Evolutionary conservation across 2,888 invertebrate species (phyloP), one percentile per base, ranked within the genome.

Genomic region (Stenchaetothrips biformis): DNA sequence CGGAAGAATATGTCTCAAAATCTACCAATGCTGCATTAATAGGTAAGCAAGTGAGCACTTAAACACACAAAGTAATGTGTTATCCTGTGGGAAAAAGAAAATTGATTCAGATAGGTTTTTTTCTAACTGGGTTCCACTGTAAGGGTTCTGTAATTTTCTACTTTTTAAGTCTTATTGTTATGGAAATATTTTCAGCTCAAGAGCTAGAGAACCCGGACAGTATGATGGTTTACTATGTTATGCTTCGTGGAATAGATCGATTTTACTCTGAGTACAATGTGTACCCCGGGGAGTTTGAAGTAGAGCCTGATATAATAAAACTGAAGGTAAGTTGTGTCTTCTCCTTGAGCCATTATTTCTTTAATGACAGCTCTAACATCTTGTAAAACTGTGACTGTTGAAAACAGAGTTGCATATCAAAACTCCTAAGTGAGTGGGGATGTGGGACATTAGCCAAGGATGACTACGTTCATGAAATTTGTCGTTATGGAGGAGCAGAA

Each of bases 381-480:
- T 48, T 48, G 6, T 48, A 11, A 7, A 48, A 53, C 78, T 48
- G 3, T 67, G 37, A 78, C 80, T 81, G 81, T 82, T 84, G 59
- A 37, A 37, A 37, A 37, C 85, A 91, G 91, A 85, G 87, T 13
- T 90, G 89, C 83, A 86, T 91, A 78, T 87, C 87, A 25, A 96
- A 95, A 88, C 87, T 98, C 81, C 87, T 97, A 0, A 90, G 90
- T 82, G 97, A 98, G 87, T 94, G 96, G 92, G 94, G 95, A 7
- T 92, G 95, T 85, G 92, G 92, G 25, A 91, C 93, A 62, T 85
- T 90, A 25, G 90, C 94, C 74, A 95, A 95, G 86, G 98, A 98
- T 87, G 98, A 98, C 86, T 94, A 94, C 85, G 92, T 98, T 49
- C 97, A 98, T 87, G 98, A 98, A 88, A 93, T 98, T 88, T 96